Evolutionary conservation across 2,797 vertebrate species (phyloP).

Genomic region (Schizopygopsis malacanthus): DNA sequence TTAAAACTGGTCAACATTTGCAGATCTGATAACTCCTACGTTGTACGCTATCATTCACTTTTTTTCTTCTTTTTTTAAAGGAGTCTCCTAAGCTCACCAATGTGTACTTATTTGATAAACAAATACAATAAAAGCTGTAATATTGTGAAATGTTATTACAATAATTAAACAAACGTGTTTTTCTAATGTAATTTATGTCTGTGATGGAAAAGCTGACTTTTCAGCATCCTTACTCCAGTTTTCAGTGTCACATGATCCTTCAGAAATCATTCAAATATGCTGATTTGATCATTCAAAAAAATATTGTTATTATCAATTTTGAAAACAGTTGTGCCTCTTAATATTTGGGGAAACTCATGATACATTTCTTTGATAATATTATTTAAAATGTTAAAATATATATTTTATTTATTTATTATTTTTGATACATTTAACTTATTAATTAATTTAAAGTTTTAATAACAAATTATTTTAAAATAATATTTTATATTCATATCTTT

Average conservation of each 20-base stretch:
- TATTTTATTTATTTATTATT: not conserved
- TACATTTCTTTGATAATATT: not conserved
- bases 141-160: not conserved
- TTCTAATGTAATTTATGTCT: not conserved
- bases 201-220: not conserved
- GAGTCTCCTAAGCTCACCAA: too few relatives aligned
- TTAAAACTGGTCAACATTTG: slow-evolving; percentile 6
- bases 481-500: not conserved
- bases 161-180: not conserved
- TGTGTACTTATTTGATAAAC: not conserved
- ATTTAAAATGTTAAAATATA: too few relatives aligned
- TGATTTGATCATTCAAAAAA: not conserved
- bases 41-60: not conserved
- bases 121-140: not conserved
- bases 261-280: not conserved
- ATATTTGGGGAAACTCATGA: not conserved
- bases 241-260: not conserved
- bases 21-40: not conserved
- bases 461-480: not conserved
- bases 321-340: not conserved
- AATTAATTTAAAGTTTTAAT: not conserved
- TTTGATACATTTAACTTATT: not conserved
- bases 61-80: too few relatives aligned
- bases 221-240: not conserved
- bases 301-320: not conserved